Evolutionary conservation across 2,113 vertebrate species (phyloP).

Genomic region (Puntigrus tetrazona): DNA sequence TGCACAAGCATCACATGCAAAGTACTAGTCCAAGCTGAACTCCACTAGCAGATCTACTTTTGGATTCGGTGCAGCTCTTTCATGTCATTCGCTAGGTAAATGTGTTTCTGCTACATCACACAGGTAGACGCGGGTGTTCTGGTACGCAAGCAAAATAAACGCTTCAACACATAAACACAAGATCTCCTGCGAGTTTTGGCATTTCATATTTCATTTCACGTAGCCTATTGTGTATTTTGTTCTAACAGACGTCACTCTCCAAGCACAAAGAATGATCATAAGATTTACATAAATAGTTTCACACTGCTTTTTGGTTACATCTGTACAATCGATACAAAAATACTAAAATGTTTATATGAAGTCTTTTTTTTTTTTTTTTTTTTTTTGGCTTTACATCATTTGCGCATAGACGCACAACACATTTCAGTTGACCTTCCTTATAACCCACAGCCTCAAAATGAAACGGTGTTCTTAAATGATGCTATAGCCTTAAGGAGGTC

Average conservation of each 20-base stretch:
- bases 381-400: neutral
- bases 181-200: conserved; percentile 4
- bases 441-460: neutral
- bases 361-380: too few relatives aligned
- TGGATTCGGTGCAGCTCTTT: neutral
- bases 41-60: conserved; percentile 54
- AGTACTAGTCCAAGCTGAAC: conserved; percentile 51
- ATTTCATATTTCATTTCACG: conserved; percentile 17
- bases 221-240: conserved; percentile 11
- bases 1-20: conserved; percentile 61
- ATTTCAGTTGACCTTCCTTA: neutral
- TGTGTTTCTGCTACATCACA: conserved; percentile 17
- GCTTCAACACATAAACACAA: neutral
- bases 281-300: conserved; percentile 60
- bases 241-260: neutral
- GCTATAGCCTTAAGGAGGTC: neutral
- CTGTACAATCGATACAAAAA: conserved; percentile 75
- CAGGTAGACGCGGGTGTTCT: neutral
- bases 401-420: neutral
- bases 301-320: conserved; percentile 65
- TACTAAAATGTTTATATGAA: conserved; percentile 50
- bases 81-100: conserved; percentile 45
- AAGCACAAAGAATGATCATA: neutral
- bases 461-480: neutral
- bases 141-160: conserved; percentile 6